Evolutionary conservation across 2,888 invertebrate genomes (phyloP).

Genomic region (Sphaeridia pumilis): DNA sequence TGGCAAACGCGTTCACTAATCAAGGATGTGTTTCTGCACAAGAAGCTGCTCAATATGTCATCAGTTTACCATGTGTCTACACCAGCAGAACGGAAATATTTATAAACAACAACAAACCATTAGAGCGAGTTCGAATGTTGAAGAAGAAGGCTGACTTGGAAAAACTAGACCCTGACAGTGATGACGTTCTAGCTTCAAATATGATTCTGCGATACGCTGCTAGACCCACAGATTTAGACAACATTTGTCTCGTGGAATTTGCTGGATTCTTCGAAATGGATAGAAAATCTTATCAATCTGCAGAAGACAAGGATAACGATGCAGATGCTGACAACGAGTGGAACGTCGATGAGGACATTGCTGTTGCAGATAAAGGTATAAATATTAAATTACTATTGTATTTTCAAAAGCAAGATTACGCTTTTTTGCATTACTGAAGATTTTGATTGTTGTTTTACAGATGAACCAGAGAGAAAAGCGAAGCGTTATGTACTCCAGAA

Average conservation of each 20-base stretch:
- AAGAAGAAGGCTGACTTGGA: conserved; percentile 15
- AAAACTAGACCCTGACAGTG: conserved; percentile 11
- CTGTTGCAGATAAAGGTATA: too few relatives aligned
- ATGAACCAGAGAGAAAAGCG: too few relatives aligned
- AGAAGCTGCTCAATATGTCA: conserved; percentile 32
- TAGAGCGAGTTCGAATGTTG: conserved; percentile 14
- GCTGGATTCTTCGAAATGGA: conserved; percentile 24
- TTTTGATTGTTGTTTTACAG: too few relatives aligned
- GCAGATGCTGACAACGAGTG: conserved; percentile 10
- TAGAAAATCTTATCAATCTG: too few relatives aligned
- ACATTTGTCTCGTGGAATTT: conserved; percentile 37
- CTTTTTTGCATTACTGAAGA: too few relatives aligned
- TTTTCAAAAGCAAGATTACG: too few relatives aligned
- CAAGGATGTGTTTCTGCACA: conserved; percentile 32
- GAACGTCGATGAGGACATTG: neutral
- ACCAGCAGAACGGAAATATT: conserved; percentile 13
- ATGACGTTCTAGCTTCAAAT: conserved; percentile 20
- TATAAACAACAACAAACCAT: conserved; percentile 15
- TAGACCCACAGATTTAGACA: conserved; percentile 24
- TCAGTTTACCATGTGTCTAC: conserved; percentile 20
- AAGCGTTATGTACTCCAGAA: too few relatives aligned
- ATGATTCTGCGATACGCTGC: conserved; percentile 36
- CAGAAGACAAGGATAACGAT: neutral
- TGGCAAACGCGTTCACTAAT: neutral
- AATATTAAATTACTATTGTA: too few relatives aligned